These are phyloP conservation scores for Pollenia griseotomentosa DNA, from an alignment of 2,888 invertebrate species.

Conservation along the genomic window DNA sequence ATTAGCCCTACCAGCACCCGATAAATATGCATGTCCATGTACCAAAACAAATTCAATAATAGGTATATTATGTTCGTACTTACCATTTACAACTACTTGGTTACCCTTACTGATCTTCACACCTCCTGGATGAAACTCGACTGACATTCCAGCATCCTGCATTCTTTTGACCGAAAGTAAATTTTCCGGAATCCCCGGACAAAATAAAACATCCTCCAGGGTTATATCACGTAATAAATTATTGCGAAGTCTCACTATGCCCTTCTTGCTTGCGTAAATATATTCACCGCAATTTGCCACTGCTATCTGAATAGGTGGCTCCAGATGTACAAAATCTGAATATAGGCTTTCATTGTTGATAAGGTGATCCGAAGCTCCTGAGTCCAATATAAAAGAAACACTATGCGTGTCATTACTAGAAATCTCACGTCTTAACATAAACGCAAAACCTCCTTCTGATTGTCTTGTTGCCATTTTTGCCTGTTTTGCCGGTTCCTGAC, in stretches of 20 bases:
- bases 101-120: slow-evolving; percentile 77
- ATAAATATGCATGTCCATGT: background rate
- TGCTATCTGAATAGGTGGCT: slow-evolving; percentile 77
- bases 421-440: slow-evolving; percentile 55
- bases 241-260: slow-evolving; percentile 75
- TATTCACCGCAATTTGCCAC: slow-evolving; percentile 76
- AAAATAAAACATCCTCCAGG: slow-evolving; percentile 76
- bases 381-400: slow-evolving; percentile 69
- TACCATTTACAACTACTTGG: slow-evolving; percentile 52
- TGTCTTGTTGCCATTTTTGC: slow-evolving; percentile 60
- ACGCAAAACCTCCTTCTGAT: slow-evolving; percentile 50
- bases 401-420: slow-evolving; percentile 6
- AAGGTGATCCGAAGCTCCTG: slow-evolving; percentile 71
- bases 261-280: slow-evolving; percentile 12
- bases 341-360: slow-evolving; percentile 72
- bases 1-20: slow-evolving; percentile 58
- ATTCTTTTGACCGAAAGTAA: slow-evolving; percentile 70
- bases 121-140: slow-evolving; percentile 68
- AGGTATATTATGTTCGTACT: slow-evolving; percentile 44
- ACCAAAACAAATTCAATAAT: slow-evolving; percentile 53
- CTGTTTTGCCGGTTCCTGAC: slow-evolving; percentile 57
- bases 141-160: too few species aligned
- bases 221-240: slow-evolving; percentile 73
- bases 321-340: slow-evolving; percentile 62
- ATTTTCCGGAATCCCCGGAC: slow-evolving; percentile 76